phyloP scores from a whole-genome alignment of 2,888 invertebrate genomes.

The Alentia gelatinosa region DNA sequence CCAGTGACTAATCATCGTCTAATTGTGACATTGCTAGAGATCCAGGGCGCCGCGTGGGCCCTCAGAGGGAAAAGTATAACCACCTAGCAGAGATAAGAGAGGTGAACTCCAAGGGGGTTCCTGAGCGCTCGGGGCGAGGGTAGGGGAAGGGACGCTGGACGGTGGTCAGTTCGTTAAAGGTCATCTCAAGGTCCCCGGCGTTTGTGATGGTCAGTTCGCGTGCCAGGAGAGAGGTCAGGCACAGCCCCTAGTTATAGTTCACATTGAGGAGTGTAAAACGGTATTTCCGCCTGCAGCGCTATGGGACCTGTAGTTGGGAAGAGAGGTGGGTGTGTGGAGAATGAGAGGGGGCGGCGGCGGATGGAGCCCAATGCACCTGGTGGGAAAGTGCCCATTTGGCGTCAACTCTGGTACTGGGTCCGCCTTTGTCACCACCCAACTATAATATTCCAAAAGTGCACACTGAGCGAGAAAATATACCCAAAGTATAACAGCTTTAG shows the following conservation, averaged over 20 bases:
- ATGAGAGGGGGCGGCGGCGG: neutral
- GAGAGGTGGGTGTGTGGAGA: too few species aligned
- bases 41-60: neutral
- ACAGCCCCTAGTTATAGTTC: neutral
- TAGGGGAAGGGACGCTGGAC: neutral
- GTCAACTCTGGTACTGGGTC: neutral
- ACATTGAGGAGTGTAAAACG: neutral
- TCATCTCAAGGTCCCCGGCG: neutral
- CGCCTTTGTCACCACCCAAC: neutral
- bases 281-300: neutral
- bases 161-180: neutral
- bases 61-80: too few species aligned
- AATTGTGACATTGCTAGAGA: neutral
- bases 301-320: too few species aligned
- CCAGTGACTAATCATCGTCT: neutral
- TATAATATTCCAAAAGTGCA: neutral
- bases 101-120: neutral
- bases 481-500: too few species aligned
- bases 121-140: neutral
- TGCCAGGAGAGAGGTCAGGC: neutral
- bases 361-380: neutral
- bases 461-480: neutral
- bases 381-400: neutral
- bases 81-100: neutral
- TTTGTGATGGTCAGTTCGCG: neutral